Percentiles rank a stretch among this genome's conserved stretches.
Evolutionary conservation across 2,797 vertebrate genomes (phyloP).

Genomic region (Astyanax mexicanus): DNA sequence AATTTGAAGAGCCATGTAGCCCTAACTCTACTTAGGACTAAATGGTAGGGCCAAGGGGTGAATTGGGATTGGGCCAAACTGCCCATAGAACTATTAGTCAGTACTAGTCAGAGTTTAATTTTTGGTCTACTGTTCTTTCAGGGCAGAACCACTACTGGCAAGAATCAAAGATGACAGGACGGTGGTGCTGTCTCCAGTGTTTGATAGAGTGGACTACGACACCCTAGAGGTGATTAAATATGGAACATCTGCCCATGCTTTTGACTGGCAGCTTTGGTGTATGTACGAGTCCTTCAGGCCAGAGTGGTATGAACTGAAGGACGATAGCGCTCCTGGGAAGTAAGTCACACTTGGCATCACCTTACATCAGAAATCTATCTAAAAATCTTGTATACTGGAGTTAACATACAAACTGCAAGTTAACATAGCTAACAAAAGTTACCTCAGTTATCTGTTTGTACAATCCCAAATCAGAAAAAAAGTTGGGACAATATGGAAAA

Average conservation of each 20-base stretch:
- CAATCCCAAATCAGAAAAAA: no score
- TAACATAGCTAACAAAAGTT: no score
- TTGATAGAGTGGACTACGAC: constrained; percentile 78
- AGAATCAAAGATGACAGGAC: constrained; percentile 81
- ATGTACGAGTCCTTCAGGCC: constrained; percentile 72
- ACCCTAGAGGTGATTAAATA: constrained; percentile 71
- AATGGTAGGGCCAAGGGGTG: no score
- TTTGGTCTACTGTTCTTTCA: constrained; percentile 41
- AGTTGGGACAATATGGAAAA: no score
- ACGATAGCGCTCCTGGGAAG: constrained; percentile 75
- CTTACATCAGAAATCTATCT: neutral
- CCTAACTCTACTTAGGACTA: no score
- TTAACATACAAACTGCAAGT: no score
- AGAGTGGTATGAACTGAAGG: constrained; percentile 73
- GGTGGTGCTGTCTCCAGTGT: constrained; percentile 78
- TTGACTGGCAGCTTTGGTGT: constrained; percentile 84
- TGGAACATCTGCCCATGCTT: constrained; percentile 59
- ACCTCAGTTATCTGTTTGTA: no score
- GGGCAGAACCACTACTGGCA: constrained; percentile 82
- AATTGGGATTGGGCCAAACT: no score
- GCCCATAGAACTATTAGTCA: no score
- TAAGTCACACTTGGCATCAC: constrained; percentile 61
- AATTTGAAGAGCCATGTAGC: no score
- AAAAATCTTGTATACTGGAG: no score
- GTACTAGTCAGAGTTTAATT: no score